These are phyloP conservation scores for Perccottus glenii DNA, from an alignment of 2,113 vertebrate species.

Conservation along the genomic window DNA sequence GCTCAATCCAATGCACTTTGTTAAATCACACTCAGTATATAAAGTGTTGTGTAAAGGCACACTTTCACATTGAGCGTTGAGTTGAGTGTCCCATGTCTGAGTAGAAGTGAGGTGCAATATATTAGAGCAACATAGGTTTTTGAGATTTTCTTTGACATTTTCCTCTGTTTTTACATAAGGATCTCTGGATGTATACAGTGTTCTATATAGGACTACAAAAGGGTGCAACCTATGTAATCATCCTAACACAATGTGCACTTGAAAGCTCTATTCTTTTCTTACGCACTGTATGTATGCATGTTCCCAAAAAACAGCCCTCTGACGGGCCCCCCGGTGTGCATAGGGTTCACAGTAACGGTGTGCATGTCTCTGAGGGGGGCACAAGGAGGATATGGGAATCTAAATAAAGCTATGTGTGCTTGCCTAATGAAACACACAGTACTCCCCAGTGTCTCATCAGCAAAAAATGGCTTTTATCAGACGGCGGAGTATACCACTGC, in stretches of 20 bases:
- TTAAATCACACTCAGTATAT: not conserved
- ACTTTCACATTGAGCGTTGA: too few species aligned
- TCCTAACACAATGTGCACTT: not conserved
- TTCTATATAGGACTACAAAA: not conserved
- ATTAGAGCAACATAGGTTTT: too few species aligned
- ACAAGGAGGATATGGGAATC: constrained; percentile 62
- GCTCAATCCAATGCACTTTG: not conserved
- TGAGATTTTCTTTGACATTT: too few species aligned
- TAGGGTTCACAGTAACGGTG: constrained; percentile 63
- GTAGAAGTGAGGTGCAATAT: too few species aligned
- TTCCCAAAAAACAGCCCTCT: constrained; percentile 4
- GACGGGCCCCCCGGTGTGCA: constrained; percentile 47
- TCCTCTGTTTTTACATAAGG: too few species aligned
- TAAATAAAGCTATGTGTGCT: constrained; percentile 73
- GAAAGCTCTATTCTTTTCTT: constrained; percentile 2
- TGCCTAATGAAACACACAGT: constrained; percentile 69
- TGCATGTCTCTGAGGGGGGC: constrained; percentile 55
- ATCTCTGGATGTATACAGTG: too few species aligned
- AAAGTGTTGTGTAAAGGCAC: too few species aligned
- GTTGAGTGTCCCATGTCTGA: too few species aligned
- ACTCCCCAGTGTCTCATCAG: constrained; percentile 68
- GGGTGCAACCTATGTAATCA: not conserved
- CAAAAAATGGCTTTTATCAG: constrained; percentile 57
- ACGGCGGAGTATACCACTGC: constrained; percentile 34
- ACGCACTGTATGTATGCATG: constrained; percentile 10